Evolutionary conservation across 53 echinoderm and acorn worm species (phyloP).

Genomic region (Antedon mediterranea): DNA sequence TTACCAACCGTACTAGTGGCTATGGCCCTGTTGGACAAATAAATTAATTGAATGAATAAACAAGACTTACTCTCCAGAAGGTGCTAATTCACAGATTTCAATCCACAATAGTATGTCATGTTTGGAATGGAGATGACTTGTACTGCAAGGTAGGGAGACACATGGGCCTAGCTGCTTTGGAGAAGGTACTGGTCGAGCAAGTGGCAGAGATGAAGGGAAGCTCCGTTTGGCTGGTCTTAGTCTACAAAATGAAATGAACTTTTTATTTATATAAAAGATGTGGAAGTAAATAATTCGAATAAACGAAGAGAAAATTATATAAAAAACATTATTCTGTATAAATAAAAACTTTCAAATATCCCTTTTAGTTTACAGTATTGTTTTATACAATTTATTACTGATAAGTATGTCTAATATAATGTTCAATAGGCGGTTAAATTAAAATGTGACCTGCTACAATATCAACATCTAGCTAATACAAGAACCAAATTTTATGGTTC

Average conservation of each 20-base stretch:
- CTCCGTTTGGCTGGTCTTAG: slow-evolving; percentile 72
- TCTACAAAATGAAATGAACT: slow-evolving; percentile 34
- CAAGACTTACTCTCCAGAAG: slow-evolving; percentile 71
- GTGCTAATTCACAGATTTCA: slow-evolving; percentile 79
- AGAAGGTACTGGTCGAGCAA: slow-evolving; percentile 73
- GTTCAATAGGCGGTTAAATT: too few relatives aligned
- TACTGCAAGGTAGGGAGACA: slow-evolving; percentile 53
- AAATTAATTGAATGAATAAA: not conserved
- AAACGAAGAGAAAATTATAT: too few relatives aligned
- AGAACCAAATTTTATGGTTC: too few relatives aligned
- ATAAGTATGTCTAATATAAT: too few relatives aligned
- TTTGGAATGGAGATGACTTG: slow-evolving; percentile 83
- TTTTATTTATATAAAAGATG: not conserved
- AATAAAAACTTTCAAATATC: too few relatives aligned
- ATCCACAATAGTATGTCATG: slow-evolving; percentile 78
- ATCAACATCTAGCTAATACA: too few relatives aligned
- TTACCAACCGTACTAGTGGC: too few relatives aligned
- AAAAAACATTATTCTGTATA: too few relatives aligned
- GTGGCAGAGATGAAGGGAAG: slow-evolving; percentile 73
- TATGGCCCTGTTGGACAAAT: too few relatives aligned
- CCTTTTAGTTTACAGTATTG: too few relatives aligned
- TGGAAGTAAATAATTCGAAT: not conserved
- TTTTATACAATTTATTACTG: too few relatives aligned
- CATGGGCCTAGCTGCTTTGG: slow-evolving; percentile 63
- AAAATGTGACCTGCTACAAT: too few relatives aligned